Percentiles rank a stretch among this genome's conserved stretches.
These are phyloP conservation scores for Zosterops hypoxanthus DNA, from an alignment of 2,113 vertebrate species.

Conservation along the genomic window DNA sequence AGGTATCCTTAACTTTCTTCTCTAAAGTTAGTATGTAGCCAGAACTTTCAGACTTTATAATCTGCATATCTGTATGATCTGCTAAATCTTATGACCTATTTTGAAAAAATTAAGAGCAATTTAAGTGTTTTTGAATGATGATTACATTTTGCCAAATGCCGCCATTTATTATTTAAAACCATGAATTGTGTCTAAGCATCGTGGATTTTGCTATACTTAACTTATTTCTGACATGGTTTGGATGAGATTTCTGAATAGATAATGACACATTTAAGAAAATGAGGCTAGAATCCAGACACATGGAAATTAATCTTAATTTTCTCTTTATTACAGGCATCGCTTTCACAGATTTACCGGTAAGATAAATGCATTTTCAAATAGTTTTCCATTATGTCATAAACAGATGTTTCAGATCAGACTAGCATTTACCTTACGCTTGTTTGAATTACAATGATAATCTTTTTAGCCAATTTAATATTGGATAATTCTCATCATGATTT, in stretches of 20 bases:
- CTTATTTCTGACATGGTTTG: not conserved
- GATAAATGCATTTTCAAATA: conserved; percentile 56
- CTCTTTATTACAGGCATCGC: conserved; percentile 77
- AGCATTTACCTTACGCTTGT: not conserved
- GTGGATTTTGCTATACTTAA: not conserved
- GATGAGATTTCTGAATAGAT: not conserved
- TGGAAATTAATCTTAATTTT: conserved; percentile 56
- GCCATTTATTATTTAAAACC: not conserved
- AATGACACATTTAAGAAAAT: not conserved
- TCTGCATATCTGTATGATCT: not conserved
- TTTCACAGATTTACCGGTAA: conserved; percentile 85
- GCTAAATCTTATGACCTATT: not conserved
- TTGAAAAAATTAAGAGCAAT: not conserved
- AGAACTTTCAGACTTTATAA: not conserved
- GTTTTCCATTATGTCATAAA: not conserved
- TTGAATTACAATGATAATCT: not conserved
- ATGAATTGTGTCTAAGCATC: not conserved
- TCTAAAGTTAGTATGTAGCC: not conserved
- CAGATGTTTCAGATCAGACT: not conserved
- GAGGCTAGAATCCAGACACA: not conserved
- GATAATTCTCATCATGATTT: not conserved
- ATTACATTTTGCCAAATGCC: not conserved
- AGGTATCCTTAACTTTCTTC: not conserved
- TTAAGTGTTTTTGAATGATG: not conserved
- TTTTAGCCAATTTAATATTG: not conserved